Percentiles rank a stretch among this genome's conserved stretches.
phyloP scores from a whole-genome alignment of 37 sponge, comb jelly and placozoan genomes.

The Crambe crambe region DNA sequence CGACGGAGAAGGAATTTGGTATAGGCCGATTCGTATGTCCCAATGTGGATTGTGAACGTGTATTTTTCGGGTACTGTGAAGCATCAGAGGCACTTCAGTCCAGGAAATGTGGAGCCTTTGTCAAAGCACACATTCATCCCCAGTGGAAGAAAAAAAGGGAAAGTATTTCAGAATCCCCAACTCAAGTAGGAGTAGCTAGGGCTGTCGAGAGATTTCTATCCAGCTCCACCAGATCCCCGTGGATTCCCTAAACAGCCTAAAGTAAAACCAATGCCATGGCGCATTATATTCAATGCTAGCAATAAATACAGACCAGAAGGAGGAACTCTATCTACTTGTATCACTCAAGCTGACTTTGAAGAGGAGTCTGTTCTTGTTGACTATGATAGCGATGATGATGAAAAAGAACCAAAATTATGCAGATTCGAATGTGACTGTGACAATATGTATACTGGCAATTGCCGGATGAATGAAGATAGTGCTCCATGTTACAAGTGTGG shows the following conservation, averaged over 20 bases:
- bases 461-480: neutral
- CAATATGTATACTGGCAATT: neutral
- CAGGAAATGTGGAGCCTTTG: neutral
- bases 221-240: neutral
- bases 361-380: neutral
- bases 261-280: neutral
- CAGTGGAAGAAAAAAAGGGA: neutral
- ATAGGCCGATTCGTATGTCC: slow-evolving; percentile 14
- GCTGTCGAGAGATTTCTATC: neutral
- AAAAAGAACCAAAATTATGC: neutral
- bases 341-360: neutral
- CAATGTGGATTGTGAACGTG: neutral
- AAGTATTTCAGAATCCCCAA: too few species aligned
- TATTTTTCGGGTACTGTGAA: slow-evolving; percentile 12
- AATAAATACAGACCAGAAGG: neutral
- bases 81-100: neutral
- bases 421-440: slow-evolving; percentile 13
- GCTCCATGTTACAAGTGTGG: neutral
- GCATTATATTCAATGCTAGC: slow-evolving; percentile 13
- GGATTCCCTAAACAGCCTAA: neutral
- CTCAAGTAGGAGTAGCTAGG: too few species aligned
- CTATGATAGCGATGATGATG: slow-evolving; percentile 5
- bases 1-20: slow-evolving; percentile 15
- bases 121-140: slow-evolving; percentile 5
- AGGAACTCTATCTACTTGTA: neutral